phyloP scores from a whole-genome alignment of 2,888 invertebrate genomes.

The Lithophane semibrunnea region DNA sequence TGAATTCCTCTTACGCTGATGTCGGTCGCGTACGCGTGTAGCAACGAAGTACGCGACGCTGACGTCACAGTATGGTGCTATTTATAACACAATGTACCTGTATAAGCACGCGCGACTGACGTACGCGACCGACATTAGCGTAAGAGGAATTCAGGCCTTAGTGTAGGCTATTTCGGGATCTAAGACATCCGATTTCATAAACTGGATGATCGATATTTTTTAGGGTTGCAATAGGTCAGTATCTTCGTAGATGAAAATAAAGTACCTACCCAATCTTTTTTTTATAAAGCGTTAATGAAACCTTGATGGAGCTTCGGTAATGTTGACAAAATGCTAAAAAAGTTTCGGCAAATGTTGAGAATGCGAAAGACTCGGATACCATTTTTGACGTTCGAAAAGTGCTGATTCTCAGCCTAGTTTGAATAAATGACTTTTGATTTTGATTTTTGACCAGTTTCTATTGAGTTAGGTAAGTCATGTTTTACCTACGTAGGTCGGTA shows the following conservation, averaged over 20 bases:
- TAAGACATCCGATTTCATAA: slow-evolving; percentile 16
- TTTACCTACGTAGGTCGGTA: not conserved
- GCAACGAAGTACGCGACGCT: too few relatives aligned
- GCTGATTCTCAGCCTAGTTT: too few relatives aligned
- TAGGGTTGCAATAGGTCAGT: slow-evolving; percentile 3
- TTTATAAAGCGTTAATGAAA: slow-evolving; percentile 1
- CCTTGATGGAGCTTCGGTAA: not conserved
- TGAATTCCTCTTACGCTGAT: too few relatives aligned
- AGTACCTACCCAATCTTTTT: not conserved
- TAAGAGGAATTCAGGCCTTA: too few relatives aligned
- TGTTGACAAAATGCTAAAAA: not conserved
- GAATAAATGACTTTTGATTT: too few relatives aligned
- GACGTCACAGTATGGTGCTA: too few relatives aligned
- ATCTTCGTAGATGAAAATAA: not conserved
- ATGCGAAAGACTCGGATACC: not conserved
- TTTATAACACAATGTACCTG: too few relatives aligned
- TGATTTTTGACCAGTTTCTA: too few relatives aligned
- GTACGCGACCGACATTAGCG: too few relatives aligned
- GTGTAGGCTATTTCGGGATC: slow-evolving; percentile 3
- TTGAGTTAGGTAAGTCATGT: not conserved
- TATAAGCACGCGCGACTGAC: too few relatives aligned
- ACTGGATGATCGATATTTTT: slow-evolving; percentile 23
- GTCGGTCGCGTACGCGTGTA: too few relatives aligned
- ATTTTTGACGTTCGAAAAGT: too few relatives aligned
- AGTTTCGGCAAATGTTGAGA: not conserved